These are phyloP conservation scores for Vimba vimba DNA, from an alignment of 2,113 vertebrate species.

Conservation along the genomic window DNA sequence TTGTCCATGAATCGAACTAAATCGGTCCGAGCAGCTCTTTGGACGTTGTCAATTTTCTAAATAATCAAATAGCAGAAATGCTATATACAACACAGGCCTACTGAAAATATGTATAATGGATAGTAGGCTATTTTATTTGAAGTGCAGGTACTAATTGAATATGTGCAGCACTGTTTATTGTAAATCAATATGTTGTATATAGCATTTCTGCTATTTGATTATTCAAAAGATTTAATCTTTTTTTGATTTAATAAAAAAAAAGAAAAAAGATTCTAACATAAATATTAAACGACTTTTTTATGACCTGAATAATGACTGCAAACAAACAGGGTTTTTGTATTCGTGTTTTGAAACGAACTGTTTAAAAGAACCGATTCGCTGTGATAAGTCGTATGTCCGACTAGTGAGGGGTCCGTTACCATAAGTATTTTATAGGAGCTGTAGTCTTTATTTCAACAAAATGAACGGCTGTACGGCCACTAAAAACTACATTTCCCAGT, in stretches of 20 bases:
- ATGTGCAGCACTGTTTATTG: background rate
- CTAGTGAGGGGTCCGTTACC: background rate
- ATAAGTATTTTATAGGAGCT: background rate
- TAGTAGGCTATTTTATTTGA: background rate
- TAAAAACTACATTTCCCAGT: conserved; percentile 58
- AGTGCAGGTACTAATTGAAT: no score
- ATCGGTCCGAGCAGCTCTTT: no score
- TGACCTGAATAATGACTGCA: background rate
- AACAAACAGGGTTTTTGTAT: background rate
- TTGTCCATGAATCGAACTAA: no score
- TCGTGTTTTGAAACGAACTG: background rate
- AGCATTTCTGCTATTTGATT: no score
- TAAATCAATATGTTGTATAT: background rate
- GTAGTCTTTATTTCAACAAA: background rate
- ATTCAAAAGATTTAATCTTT: no score
- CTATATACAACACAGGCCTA: background rate
- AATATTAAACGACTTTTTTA: no score
- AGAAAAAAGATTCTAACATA: no score
- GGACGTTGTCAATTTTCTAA: no score
- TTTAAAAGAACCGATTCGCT: background rate
- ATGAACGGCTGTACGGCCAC: fast-evolving
- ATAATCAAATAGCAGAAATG: background rate
- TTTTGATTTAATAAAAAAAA: no score
- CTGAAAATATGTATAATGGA: background rate
- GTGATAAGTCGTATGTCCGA: background rate